Evolutionary conservation across 2,113 vertebrate genomes (phyloP).

Genomic region (Corythornis madagascariensis): DNA sequence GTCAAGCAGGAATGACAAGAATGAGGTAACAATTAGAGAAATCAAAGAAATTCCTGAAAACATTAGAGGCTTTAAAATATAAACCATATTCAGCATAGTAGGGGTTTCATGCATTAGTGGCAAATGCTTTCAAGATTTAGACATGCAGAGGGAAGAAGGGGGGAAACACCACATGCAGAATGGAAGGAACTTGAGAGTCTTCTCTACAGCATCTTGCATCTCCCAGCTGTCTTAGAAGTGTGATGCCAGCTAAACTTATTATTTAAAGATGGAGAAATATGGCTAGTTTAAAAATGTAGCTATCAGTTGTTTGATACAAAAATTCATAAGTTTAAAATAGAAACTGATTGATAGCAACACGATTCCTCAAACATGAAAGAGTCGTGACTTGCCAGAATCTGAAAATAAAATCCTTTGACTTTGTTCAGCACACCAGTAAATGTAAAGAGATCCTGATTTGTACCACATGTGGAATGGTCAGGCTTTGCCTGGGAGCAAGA

Average conservation of each 20-base stretch:
- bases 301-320: neutral
- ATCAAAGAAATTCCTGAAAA: constrained; percentile 72
- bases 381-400: constrained; percentile 6
- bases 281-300: neutral
- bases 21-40: constrained; percentile 42
- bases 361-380: constrained; percentile 10
- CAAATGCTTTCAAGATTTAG: constrained; percentile 56
- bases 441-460: constrained; percentile 43
- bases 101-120: constrained; percentile 44
- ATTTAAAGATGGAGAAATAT: constrained; percentile 3
- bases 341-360: neutral
- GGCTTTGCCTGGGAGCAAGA: constrained; percentile 57
- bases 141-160: neutral
- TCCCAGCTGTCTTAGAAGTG: neutral
- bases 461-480: constrained; percentile 34
- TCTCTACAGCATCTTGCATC: neutral
- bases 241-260: neutral
- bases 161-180: neutral
- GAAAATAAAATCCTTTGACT: constrained; percentile 21
- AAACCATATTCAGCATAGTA: constrained; percentile 58
- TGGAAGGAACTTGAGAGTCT: neutral
- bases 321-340: neutral
- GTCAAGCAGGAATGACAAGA: constrained; percentile 16
- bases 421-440: constrained; percentile 18
- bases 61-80: constrained; percentile 67